Base-by-base conservation (phyloP, 2,888 invertebrate species). In the Agonopterix alstromeriana region DNA sequence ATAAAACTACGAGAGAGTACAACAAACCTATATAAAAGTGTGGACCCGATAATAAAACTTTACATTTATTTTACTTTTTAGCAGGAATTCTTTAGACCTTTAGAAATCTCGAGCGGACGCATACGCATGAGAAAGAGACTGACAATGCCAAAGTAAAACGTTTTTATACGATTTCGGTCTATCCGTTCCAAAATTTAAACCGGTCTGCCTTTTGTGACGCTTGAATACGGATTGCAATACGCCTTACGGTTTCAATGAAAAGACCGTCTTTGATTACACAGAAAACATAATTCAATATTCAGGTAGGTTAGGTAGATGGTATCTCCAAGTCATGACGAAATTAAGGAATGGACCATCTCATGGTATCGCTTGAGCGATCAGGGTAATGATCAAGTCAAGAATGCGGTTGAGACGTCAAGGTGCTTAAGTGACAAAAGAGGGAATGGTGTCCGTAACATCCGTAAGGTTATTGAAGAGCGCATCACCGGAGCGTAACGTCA, bases 401-500 rank as follows among this genome's bases (percentile, higher is more conserved):
- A 65, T 63, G 62, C 60, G 53, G 51, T 54, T 53, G 61, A 56
- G 65, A 56, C 58, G 61, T 59, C 58, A 65, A 61, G 61, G 59
- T 67, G 60, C 57, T 58, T 64, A 60, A 61, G 60, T 57, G 61
- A 67, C 58, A 68, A 65, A 69, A 70, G 65, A 66, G 60, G 66
- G 65, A 75, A 70, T 71, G 60, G 68, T 70, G 65, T 57, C 60
- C 69, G 61, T 73, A 75, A 76, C 73, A 76, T 72, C 75, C 71
- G 77, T 77, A 69, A 76, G 74, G 74, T 76, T 78, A 80, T 70
- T 72, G 78, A 78, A 73, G 80, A 79, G 85, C 85, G 86, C 83
- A 84, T 82, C 87, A 82, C 70, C 83, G 75, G 70, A 86, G 86
- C 86, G 86, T 77, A 85, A 85, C 87, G 87, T 88, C 87, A 87